Conservation (phyloP, 2,797 vertebrate genomes). For the Spheniscus humboldti region DNA sequence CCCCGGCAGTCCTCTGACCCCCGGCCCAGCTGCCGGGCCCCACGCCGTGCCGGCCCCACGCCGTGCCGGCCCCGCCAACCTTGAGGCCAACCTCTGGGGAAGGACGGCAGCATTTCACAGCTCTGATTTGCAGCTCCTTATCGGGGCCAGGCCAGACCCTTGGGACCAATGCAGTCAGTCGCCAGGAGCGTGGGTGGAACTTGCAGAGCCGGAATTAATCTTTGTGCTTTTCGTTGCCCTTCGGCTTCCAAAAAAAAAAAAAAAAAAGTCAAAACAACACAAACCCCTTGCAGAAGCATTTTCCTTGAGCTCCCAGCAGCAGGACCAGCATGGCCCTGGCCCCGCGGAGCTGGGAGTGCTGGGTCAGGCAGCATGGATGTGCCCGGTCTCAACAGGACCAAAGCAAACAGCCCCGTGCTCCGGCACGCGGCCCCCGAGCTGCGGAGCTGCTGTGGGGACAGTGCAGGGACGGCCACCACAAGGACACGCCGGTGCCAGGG, state of each 20-base stretch:
- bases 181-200: not conserved
- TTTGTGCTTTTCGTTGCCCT: not conserved
- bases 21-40: not conserved
- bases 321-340: not conserved
- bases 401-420: not conserved
- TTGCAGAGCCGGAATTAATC: not conserved
- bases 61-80: not conserved
- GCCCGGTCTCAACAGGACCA: not conserved
- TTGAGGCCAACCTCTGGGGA: accelerated
- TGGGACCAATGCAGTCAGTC: not conserved
- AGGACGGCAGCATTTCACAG: not conserved
- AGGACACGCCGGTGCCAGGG: not conserved
- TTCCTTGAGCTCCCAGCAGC: not conserved
- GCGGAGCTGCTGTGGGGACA: not conserved
- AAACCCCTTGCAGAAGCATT: not conserved
- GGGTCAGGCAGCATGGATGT: not conserved
- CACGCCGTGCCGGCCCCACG: not conserved
- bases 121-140: not conserved
- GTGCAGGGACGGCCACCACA: accelerated
- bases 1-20: not conserved
- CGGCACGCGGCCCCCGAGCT: accelerated
- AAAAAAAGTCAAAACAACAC: not conserved
- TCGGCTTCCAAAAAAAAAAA: not conserved
- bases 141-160: not conserved
- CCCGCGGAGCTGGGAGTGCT: accelerated